Conservation (phyloP, 2,113 vertebrate species). For the Callospermophilus lateralis region DNA sequence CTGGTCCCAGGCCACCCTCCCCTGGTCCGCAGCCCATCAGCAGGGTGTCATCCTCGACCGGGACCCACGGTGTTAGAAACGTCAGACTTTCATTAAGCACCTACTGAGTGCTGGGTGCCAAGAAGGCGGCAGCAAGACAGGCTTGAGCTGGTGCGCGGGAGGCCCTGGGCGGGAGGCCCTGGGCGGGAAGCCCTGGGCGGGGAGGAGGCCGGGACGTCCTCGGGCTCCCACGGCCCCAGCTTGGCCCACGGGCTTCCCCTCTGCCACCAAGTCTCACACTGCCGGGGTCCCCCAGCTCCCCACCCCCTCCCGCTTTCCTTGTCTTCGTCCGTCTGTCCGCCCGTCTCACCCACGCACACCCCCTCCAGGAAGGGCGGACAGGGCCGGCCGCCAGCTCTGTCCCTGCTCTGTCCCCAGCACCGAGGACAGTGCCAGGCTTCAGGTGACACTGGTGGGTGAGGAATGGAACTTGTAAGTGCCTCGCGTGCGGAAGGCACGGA, state of each 20-base stretch:
- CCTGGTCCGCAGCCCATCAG: not conserved
- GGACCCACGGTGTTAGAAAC: rapidly evolving
- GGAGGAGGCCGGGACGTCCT: no score
- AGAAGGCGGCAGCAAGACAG: not conserved
- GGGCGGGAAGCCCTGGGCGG: no score
- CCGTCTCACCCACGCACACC: rapidly evolving
- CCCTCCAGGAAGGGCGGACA: not conserved
- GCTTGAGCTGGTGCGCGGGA: not conserved
- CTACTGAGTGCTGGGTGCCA: not conserved
- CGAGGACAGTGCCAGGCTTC: slow-evolving; percentile 36
- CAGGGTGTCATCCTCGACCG: not conserved
- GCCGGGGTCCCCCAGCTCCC: no score
- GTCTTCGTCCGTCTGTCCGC: not conserved
- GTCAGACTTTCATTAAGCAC: not conserved
- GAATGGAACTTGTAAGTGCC: rapidly evolving
- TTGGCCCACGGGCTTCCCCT: not conserved
- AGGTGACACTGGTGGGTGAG: not conserved
- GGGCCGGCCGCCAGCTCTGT: not conserved
- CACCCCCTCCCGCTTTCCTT: not conserved
- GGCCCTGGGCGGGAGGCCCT: no score
- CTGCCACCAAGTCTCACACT: not conserved
- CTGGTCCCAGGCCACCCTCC: no score
- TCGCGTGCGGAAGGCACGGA: rapidly evolving
- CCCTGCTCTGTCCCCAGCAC: not conserved
- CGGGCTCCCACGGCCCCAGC: not conserved